Percentiles rank a stretch among this genome's conserved stretches.
phyloP scores from a whole-genome alignment of 2,113 vertebrate genomes.

The Protobothrops mucrosquamatus region DNA sequence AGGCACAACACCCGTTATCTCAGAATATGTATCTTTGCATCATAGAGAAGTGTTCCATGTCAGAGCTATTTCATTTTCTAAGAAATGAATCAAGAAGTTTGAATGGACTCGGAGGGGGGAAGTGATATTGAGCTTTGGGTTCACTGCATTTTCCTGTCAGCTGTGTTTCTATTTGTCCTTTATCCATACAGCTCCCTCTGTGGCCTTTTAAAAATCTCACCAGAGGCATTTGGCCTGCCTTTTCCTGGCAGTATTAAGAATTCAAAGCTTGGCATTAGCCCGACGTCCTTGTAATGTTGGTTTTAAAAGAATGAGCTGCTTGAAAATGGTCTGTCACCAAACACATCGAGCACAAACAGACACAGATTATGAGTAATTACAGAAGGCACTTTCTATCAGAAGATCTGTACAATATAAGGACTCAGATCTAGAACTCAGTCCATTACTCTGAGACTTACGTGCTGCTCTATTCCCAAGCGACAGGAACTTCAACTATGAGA shows the following conservation, averaged over 20 bases:
- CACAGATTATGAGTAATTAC: not conserved
- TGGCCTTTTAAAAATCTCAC: conserved; percentile 18
- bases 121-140: not conserved
- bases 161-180: not conserved
- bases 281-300: not conserved
- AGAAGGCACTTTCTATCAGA: not conserved
- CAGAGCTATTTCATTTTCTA: not conserved
- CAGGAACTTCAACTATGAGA: conserved; percentile 14
- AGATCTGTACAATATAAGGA: not conserved
- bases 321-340: not conserved
- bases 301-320: conserved; percentile 23
- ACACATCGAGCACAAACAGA: not conserved
- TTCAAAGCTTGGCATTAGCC: conserved; percentile 1
- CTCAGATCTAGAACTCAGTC: conserved; percentile 16
- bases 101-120: too few species aligned
- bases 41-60: not conserved
- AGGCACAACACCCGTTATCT: not conserved
- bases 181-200: conserved; percentile 12
- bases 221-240: conserved; percentile 27
- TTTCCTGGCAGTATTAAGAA: conserved; percentile 22
- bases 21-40: not conserved
- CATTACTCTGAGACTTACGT: not conserved
- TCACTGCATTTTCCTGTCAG: conserved; percentile 3
- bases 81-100: not conserved
- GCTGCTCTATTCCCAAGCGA: conserved; percentile 11